Base-by-base conservation (phyloP, 1,140 invertebrate species). In the Vanessa atalanta region DNA sequence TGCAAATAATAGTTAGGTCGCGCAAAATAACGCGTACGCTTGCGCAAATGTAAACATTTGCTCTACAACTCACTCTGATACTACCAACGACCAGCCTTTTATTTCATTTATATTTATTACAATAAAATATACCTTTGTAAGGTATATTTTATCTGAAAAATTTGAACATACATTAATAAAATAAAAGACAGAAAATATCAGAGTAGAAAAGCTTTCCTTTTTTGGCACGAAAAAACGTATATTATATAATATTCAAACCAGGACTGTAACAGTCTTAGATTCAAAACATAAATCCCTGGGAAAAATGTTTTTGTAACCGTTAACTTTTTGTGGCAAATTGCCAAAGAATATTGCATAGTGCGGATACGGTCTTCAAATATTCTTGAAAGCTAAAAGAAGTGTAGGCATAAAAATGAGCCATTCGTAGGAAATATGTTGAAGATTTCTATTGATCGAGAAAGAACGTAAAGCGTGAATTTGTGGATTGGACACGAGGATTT, bases 211-310 rank as follows among this genome's bases (percentile, higher is more conserved):
- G 6, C 37, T n/a, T 53, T 53, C 16, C 2, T 53, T 20, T 16
- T 4, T 53, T 53, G 51, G 51, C 51, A 16, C 51, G n/a, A 15
- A 16, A 53, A 53, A 53, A 20, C 8, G 14, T 15, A 16, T 7
- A 51, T 16, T 8, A n/a, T 15, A 15, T 6, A 1, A 16, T 16
- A 53, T 53, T 53, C 15, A 16, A 20, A 9, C 51, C n/a, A n/a
- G n/a, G 51, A 53, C 9, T 53, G 51, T 53, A 16, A 53, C 51
- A 53, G n/a, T 53, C 7, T 53, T 53, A 15, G n/a, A 53, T 53
- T 53, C 51, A 53, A 43, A 53, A 53, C 51, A 16, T 53, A 53
- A 53, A 53, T 53, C 51, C 51, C 51, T 53, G n/a, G 15, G n/a
- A 53, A 53, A 53, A 53, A 16, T 8, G 51, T n/a, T 53, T 50